Evolutionary conservation across 1,140 invertebrate species (phyloP), one percentile per base, ranked within the genome.

Genomic region (Drosophila orosa): DNA sequence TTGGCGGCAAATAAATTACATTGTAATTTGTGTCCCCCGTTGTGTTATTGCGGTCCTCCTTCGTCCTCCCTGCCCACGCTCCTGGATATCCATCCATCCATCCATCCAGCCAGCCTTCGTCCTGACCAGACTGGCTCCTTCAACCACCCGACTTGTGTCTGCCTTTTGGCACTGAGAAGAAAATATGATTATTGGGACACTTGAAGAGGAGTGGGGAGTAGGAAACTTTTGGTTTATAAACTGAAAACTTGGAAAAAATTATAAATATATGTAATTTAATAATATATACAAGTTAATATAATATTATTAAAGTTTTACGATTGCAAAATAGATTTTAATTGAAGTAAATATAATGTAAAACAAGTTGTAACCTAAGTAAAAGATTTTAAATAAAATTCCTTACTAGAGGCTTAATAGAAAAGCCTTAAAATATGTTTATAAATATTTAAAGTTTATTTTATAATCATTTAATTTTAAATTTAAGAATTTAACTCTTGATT

Each of bases 1-100:
- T 48, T 80, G 84, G 84, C 80, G 80, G 66, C 84, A 89, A 90
- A 91, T 91, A 90, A 90, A 90, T 90, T 87, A 89, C 80, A 84
- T 80, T 85, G 89, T 90, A 90, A 90, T 90, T 90, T 90, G 89
- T 91, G 89, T 90, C 57, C 72, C 74, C 63, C 65, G 29, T 69
- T 66, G 54, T 66, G 54, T 79, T 65, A 47, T 83, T 71, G 60
- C 29, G 25, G 55, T 31, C 55, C 35, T 31, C 55, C 35, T 17
- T 25, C 13, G 12, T n/a, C 47, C 31, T 19, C 1, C 42, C 24
- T 12, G 25, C 35, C 25, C 19, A 24, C 25, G 9, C 19, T 19
- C 19, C 22, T 5, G 9, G n/a, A 17, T 17, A 10, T 17, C 7
- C 15, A 0, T 7, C 25, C 31, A 3, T 4, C n/a, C 37, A 17